Evolutionary conservation across 2,113 vertebrate species (phyloP).

Genomic region (Apteryx mantelli): DNA sequence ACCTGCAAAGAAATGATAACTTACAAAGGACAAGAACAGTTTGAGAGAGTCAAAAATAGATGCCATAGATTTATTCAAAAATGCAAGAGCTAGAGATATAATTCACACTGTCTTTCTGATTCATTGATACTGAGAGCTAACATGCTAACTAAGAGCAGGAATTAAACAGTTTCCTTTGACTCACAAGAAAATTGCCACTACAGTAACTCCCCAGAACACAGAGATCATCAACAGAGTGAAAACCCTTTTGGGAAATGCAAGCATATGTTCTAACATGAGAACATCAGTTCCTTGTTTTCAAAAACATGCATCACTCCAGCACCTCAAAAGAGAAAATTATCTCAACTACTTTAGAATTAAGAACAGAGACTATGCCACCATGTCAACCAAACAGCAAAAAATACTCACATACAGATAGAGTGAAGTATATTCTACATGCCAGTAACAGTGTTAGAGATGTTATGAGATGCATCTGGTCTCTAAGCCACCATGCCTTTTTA

Average conservation of each 20-base stretch:
- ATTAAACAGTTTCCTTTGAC: not conserved
- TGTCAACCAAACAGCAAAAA: not conserved
- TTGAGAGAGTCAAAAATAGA: not conserved
- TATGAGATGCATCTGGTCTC: not conserved
- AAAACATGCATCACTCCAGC: not conserved
- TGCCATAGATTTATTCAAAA: not conserved
- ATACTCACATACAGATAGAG: not conserved
- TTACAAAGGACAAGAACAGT: not conserved
- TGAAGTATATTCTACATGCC: not conserved
- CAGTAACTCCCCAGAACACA: not conserved
- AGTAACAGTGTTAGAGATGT: not conserved
- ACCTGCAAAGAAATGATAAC: slow-evolving; percentile 78
- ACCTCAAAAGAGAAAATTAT: not conserved
- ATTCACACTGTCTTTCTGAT: not conserved
- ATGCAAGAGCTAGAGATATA: not conserved
- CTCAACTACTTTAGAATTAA: not conserved
- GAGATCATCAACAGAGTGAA: not conserved
- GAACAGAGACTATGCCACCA: not conserved
- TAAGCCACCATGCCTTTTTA: not conserved
- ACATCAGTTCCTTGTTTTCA: not conserved
- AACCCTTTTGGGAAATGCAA: not conserved
- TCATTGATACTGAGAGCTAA: not conserved
- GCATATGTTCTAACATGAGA: not conserved
- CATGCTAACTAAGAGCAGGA: not conserved
- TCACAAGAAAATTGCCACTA: not conserved